Evolutionary conservation across 2,797 vertebrate genomes (phyloP).

Genomic region (Semotilus atromaculatus): DNA sequence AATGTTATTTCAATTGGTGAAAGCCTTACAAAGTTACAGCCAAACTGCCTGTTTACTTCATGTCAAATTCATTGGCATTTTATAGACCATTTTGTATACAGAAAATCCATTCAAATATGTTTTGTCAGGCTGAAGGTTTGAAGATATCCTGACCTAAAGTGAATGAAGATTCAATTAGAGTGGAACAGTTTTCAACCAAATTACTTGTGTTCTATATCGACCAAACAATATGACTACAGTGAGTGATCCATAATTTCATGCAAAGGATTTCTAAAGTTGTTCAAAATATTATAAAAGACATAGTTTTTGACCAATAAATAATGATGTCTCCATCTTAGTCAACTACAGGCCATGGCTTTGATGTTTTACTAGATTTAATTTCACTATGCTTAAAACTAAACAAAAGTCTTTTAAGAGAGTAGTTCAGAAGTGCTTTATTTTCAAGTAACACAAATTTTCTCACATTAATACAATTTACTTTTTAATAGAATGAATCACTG

Average conservation of each 20-base stretch:
- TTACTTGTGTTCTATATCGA: background rate
- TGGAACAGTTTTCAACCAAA: background rate
- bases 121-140: background rate
- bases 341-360: background rate
- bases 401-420: background rate
- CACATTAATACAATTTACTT: background rate
- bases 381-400: background rate
- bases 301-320: background rate
- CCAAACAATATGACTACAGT: background rate
- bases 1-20: background rate
- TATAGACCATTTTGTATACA: background rate
- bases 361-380: background rate
- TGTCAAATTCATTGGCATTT: background rate
- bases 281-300: background rate
- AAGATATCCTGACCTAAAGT: background rate
- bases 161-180: background rate
- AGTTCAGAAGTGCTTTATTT: slow-evolving; percentile 20
- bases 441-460: background rate
- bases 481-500: slow-evolving; percentile 66
- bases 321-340: background rate
- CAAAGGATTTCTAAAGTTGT: background rate
- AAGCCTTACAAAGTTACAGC: background rate
- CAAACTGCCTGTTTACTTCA: background rate
- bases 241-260: background rate
- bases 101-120: background rate